These are phyloP conservation scores for Catocala sponsa DNA, from an alignment of 2,888 invertebrate species.

Conservation along the genomic window DNA sequence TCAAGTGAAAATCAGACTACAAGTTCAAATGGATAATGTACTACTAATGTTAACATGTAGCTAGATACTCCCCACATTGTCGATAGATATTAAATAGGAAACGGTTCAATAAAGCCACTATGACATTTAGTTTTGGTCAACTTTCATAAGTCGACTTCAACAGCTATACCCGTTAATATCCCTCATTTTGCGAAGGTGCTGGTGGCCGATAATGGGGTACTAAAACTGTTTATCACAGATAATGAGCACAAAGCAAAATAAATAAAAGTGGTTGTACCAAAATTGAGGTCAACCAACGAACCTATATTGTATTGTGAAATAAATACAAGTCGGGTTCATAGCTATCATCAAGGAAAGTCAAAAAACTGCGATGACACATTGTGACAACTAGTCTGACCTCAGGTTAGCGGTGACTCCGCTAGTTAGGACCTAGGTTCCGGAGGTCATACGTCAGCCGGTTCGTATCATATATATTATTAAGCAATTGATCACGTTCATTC, in stretches of 20 bases:
- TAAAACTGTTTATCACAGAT: neutral
- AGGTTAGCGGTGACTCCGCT: slow-evolving; percentile 12
- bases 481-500: neutral
- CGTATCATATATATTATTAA: neutral
- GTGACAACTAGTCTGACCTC: slow-evolving; percentile 15
- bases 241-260: neutral
- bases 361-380: slow-evolving; percentile 3
- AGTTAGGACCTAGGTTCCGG: slow-evolving; percentile 7
- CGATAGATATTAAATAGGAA: too few species aligned
- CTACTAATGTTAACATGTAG: too few species aligned
- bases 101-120: too few species aligned
- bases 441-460: neutral
- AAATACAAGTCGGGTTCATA: neutral
- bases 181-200: neutral
- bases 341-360: slow-evolving; percentile 8
- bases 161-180: too few species aligned
- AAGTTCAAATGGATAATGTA: too few species aligned
- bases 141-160: too few species aligned
- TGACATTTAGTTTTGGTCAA: too few species aligned
- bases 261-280: neutral
- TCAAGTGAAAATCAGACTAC: too few species aligned
- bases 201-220: neutral
- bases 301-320: too few species aligned
- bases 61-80: too few species aligned
- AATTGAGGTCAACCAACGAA: neutral